Base-by-base conservation (phyloP, 2,797 vertebrate species). In the Megaceryle alcyon region DNA sequence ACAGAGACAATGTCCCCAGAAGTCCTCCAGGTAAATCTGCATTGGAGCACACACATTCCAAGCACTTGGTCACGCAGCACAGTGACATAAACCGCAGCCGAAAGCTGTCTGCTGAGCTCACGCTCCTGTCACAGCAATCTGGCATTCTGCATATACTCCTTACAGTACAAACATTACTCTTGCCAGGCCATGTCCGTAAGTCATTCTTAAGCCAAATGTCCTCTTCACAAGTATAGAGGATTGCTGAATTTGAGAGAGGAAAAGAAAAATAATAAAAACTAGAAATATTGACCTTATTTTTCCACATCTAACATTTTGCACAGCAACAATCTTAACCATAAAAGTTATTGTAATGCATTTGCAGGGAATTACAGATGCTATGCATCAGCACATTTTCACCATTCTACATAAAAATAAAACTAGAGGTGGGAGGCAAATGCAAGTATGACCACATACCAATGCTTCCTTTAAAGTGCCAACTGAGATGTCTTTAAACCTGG, bases 111-210 rank as follows among this genome's bases (percentile, higher is more conserved):
- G 41, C 90, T 57, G 70, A 94, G 57, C 54, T 75, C 37, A 4
- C 2, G 63, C 31, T 79, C 17, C 75, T 0, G 0, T 65, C 78
- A 49, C 0, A 0, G 59, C 28, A 29, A 2, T 2, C 39, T 33
- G 49, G 44, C 37, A 7, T 54, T 35, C 64, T 76, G 90, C 54
- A 85, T 72, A 19, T 29, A 69, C 23, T 64, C 37, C 25, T 26
- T n/a, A 14, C 29, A 15, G 61, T 46, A 41, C 21, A 72, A 61
- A 69, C 33, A 19, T 49, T 11, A 23, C 39, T 85, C 69, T 75
- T 82, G 51, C 46, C 43, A 43, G 54, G 21, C 79, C 2, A 2
- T 46, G 82, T 26, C 71, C 33, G 23, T 0, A 0, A 80, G 82
- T 13, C 54, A 21, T 61, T 82, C 70, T 79, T 72, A 89, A 88